Evolutionary conservation across 92 coral and sea anemone species (phyloP), one percentile per base, ranked within the genome.

Genomic region (Diadumene lineata): DNA sequence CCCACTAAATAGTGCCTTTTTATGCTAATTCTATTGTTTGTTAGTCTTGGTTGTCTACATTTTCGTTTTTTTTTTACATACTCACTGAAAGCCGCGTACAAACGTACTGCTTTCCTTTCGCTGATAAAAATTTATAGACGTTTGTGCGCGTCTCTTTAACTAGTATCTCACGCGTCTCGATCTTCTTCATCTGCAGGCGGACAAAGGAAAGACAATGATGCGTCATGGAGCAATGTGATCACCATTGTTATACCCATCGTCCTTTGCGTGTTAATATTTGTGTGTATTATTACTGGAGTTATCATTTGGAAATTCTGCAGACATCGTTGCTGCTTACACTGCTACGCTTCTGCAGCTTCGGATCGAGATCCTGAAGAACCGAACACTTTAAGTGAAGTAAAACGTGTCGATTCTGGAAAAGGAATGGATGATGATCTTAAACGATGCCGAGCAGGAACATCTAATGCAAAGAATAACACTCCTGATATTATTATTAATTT

Each of bases 401-500:
- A 66, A 51, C 81, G 34, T n/a, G 33, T 76, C 31, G 73, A 76
- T 30, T 69, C 80, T 34, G 43, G 50, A 19, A 60, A 75, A 19
- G 62, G 29, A 31, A 23, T 38, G 7, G 33, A 26, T 43, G 80
- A 61, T 31, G 82, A 78, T 73, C 67, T 68, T 24, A 78, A 78
- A 68, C 82, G 60, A 11, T 64, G 80, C 60, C 69, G 81, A 17
- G 81, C 70, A 7, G 53, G 73, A 31, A 78, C 83, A 61, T 70
- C 91, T 19, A 82, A 76, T 77, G 72, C 83, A 48, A 78, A 63
- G 65, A 68, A 71, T 33, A 87, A 55, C 69, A 83, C 76, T 74
- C 92, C 92, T 25, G 92, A 87, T 46, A 87, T 87, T 34, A 87
- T 87, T 51, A 79, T 85, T 32, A 87, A 87, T 69, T 87, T 87